Evolutionary conservation across 2,797 vertebrate species (phyloP), one percentile per base, ranked within the genome.

Genomic region (Poecilia gillii): DNA sequence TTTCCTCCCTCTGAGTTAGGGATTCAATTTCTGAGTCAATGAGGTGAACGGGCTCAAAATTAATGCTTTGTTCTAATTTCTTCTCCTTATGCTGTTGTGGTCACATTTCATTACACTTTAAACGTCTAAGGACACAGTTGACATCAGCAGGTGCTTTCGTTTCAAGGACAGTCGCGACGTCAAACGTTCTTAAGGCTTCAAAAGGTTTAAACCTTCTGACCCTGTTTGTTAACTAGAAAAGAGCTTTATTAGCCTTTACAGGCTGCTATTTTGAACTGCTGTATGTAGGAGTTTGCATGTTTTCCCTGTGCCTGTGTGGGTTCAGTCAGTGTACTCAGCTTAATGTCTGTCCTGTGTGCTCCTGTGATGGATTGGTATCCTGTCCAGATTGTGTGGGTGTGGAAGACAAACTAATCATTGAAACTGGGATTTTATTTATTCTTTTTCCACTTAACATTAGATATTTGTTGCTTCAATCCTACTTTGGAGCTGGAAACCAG

Each of bases 11-110:
- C 83, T 81, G 53, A 86, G 72, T 82, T 86, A 57, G 36, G 55
- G 75, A 84, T 90, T 88, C 55, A 79, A 75, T 89, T 88, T 79
- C 49, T 77, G 76, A 85, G 49, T 88, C 76, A 78, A 76, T 75
- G 57, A 77, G 81, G 74, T 73, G 57, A 85, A 72, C 70, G 55
- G 47, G 76, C 49, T 6, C 39, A 46, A 71, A 77, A 39, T 6
- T 6, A 81, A 59, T 14, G 53, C 68, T 84, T 66, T 57, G 73
- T 33, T 78, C 68, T 62, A 47, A 43, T 43, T 51, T 53, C 20
- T 59, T 51, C 46, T 70, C 31, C 28, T 77, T 5, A 7, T 45
- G 1, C 12, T 4, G 41, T 74, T 23, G 49, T 0, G 0, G 20
- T 53, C 20, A 43, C 36, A 7, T 73, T 55, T 53, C 51, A 41